Conservation (phyloP, 2,888 invertebrate genomes). For the Panzeria rudis region DNA sequence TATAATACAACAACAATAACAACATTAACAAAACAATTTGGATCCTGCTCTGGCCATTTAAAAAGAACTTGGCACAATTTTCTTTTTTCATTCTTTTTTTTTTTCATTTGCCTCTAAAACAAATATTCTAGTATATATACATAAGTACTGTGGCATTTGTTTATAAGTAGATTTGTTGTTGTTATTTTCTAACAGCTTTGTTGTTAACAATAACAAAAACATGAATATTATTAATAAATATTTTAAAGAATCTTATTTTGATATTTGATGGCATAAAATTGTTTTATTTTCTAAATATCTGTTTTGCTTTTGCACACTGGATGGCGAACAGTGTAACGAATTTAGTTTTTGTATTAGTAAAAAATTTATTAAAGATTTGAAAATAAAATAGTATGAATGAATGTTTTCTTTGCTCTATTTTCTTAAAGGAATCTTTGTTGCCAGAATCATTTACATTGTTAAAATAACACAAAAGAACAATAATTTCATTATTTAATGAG, state of each 20-base stretch:
- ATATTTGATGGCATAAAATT: conserved; percentile 53
- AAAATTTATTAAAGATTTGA: not conserved
- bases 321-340: conserved; percentile 30
- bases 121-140: not conserved
- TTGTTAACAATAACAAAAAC: conserved; percentile 42
- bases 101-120: conserved; percentile 1
- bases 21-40: conserved; percentile 15
- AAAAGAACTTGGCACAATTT: conserved; percentile 68
- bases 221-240: conserved; percentile 30
- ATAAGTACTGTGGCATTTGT: not conserved
- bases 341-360: not conserved
- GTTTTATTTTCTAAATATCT: conserved; percentile 11
- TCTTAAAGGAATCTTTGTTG: no score
- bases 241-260: conserved; percentile 50
- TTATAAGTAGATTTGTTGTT: conserved; percentile 16
- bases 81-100: not conserved
- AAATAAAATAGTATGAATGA: not conserved
- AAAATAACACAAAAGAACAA: no score
- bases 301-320: conserved; percentile 31
- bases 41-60: conserved; percentile 50
- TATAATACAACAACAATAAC: conserved; percentile 27
- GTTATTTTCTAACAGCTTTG: conserved; percentile 9
- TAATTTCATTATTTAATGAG: no score
- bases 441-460: no score
- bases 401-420: no score